Evolutionary conservation across 2,888 invertebrate genomes (phyloP).

Genomic region (Parnassius smintheus): DNA sequence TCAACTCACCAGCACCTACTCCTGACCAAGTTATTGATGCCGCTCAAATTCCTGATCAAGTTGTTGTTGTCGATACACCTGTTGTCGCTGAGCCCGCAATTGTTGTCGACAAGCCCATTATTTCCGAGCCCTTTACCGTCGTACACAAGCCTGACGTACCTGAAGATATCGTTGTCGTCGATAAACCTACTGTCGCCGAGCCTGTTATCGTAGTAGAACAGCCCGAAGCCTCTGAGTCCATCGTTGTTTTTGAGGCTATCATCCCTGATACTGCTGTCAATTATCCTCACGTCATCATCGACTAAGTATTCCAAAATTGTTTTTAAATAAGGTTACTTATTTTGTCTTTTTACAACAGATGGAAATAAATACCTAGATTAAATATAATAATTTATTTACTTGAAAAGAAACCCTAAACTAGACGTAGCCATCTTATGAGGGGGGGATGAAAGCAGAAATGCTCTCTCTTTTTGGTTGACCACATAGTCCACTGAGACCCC

Average conservation of each 20-base stretch:
- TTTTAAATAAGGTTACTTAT: too few relatives aligned
- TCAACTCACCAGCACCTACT: slow-evolving; percentile 2
- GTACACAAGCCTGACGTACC: slow-evolving; percentile 7
- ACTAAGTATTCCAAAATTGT: background rate
- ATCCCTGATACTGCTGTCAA: slow-evolving; percentile 14
- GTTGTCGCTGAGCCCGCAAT: slow-evolving; percentile 11
- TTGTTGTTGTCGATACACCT: slow-evolving; percentile 9
- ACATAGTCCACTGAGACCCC: too few relatives aligned
- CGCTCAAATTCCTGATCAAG: background rate
- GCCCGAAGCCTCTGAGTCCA: slow-evolving; percentile 19
- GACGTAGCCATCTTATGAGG: too few relatives aligned
- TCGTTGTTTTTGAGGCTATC: slow-evolving; percentile 15
- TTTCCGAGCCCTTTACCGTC: slow-evolving; percentile 15
- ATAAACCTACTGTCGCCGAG: slow-evolving; percentile 6
- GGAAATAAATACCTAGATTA: too few relatives aligned
- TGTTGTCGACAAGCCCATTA: slow-evolving; percentile 14
- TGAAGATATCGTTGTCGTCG: slow-evolving; percentile 10
- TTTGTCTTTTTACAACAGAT: too few relatives aligned
- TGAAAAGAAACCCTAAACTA: too few relatives aligned
- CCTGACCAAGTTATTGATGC: slow-evolving; percentile 23
- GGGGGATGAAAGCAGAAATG: too few relatives aligned
- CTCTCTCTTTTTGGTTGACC: too few relatives aligned
- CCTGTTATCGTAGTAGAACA: slow-evolving; percentile 15
- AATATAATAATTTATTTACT: too few relatives aligned
- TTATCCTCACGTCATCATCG: background rate